These are phyloP conservation scores for Craseonycteris thonglongyai DNA, from an alignment of 2,113 vertebrate genomes.

Conservation along the genomic window DNA sequence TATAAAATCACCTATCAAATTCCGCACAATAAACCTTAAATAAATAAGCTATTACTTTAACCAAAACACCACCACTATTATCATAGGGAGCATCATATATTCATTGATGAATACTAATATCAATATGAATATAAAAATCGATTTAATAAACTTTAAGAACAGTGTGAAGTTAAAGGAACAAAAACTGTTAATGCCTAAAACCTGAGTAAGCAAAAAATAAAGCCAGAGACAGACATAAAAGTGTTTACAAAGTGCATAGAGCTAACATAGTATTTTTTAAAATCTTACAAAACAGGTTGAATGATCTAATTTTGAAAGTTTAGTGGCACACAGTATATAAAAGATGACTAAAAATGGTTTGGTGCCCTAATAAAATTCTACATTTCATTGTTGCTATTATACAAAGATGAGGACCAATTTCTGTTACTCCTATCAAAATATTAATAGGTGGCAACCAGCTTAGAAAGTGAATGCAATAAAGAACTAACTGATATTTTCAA, in stretches of 20 bases:
- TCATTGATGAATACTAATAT: background rate
- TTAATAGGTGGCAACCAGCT: background rate
- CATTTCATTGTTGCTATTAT: background rate
- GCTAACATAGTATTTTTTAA: background rate
- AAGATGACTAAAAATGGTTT: background rate
- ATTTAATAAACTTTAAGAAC: background rate
- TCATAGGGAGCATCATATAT: background rate
- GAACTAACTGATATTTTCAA: background rate
- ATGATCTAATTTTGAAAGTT: background rate
- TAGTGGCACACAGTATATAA: background rate
- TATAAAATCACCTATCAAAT: too few relatives aligned
- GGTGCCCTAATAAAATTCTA: background rate
- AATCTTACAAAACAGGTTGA: background rate
- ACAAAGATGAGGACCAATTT: background rate
- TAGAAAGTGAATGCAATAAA: background rate
- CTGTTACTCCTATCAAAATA: slow-evolving; percentile 1
- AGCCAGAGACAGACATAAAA: background rate
- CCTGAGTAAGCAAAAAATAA: slow-evolving; percentile 12
- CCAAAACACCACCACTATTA: background rate
- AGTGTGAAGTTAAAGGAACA: background rate
- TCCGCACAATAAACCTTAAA: too few relatives aligned
- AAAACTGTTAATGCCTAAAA: background rate
- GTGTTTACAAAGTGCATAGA: background rate
- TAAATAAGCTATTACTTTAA: slow-evolving; percentile 6
- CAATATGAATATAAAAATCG: background rate